Evolutionary conservation across 2,797 vertebrate genomes (phyloP).

Genomic region (Pseudochirops cupreus): DNA sequence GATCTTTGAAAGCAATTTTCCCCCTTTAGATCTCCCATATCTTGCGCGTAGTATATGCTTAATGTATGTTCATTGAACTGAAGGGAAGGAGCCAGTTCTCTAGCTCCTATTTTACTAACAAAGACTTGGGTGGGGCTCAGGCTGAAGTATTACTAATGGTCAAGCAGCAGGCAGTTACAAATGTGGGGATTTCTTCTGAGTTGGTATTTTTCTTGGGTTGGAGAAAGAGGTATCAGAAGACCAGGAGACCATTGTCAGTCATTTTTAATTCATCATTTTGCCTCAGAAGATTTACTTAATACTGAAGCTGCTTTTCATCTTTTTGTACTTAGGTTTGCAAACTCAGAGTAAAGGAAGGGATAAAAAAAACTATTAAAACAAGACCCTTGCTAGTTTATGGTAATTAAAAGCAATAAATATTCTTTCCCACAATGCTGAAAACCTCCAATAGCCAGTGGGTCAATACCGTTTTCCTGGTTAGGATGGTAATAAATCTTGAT

Average conservation of each 20-base stretch:
- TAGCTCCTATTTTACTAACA: neutral
- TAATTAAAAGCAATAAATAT: slow-evolving; percentile 89
- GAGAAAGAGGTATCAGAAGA: slow-evolving; percentile 46
- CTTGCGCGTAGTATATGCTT: neutral
- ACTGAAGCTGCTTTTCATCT: slow-evolving; percentile 62
- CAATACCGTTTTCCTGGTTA: slow-evolving; percentile 85
- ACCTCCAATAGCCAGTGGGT: slow-evolving; percentile 83
- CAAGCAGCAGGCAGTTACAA: neutral
- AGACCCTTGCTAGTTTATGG: slow-evolving; percentile 85
- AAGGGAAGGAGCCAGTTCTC: neutral
- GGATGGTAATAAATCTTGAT: slow-evolving; percentile 87
- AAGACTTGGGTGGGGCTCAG: neutral
- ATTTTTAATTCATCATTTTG: slow-evolving; percentile 77
- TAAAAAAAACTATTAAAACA: slow-evolving; percentile 81
- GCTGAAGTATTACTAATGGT: neutral
- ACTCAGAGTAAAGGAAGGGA: slow-evolving; percentile 68
- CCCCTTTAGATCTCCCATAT: neutral
- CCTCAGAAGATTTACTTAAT: slow-evolving; percentile 71
- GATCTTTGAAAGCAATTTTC: neutral
- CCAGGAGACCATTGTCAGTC: slow-evolving; percentile 54
- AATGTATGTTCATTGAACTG: neutral
- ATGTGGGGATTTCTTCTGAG: neutral
- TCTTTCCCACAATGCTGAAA: slow-evolving; percentile 80
- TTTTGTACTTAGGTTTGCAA: slow-evolving; percentile 72
- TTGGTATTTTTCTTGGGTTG: slow-evolving; percentile 23